Conservation (phyloP, 2,113 vertebrate species). For the Cepphus grylle region DNA sequence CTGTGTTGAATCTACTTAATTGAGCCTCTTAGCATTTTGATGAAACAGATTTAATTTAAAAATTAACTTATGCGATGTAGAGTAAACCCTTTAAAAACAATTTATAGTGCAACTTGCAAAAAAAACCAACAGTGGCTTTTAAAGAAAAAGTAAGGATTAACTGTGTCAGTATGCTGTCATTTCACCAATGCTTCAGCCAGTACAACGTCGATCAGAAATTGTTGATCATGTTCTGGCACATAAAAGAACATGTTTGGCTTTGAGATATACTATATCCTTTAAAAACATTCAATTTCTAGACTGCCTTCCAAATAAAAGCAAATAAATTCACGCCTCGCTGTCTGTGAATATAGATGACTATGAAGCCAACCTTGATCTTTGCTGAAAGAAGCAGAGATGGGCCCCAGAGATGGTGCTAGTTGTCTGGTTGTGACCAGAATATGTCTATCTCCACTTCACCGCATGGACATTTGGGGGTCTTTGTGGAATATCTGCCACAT, state of each 20-base stretch:
- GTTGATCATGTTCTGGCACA: neutral
- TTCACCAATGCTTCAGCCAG: conserved; percentile 20
- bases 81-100: conserved; percentile 20
- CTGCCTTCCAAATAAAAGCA: neutral
- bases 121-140: neutral
- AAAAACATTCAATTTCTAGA: conserved; percentile 6
- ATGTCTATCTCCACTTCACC: neutral
- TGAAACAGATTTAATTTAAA: conserved; percentile 13
- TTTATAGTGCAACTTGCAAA: neutral
- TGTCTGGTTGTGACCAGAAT: neutral
- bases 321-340: neutral
- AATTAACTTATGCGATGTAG: conserved; percentile 12
- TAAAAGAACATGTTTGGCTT: neutral
- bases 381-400: neutral
- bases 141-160: conserved; percentile 34
- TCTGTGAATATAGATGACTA: neutral
- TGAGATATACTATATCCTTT: neutral
- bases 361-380: neutral
- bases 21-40: conserved; percentile 17
- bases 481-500: neutral
- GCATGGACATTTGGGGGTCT: neutral
- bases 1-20: conserved; percentile 17
- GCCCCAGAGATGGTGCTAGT: neutral
- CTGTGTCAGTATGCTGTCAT: neutral
- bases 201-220: conserved; percentile 20